These are phyloP conservation scores for Triplophysa tibetana DNA, from an alignment of 2,113 vertebrate genomes.

Conservation along the genomic window DNA sequence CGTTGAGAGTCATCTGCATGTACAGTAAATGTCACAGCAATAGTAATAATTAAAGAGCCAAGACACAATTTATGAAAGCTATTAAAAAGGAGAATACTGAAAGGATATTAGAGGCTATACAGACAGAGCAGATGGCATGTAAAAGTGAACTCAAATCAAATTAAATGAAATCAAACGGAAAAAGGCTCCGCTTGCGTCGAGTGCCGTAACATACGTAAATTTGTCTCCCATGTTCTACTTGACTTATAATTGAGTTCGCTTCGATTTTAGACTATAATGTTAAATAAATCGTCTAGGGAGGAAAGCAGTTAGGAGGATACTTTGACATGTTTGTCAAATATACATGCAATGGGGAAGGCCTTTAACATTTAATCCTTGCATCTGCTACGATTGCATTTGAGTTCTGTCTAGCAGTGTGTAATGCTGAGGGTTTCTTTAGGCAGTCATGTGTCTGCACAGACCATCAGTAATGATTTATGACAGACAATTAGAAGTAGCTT, in stretches of 20 bases:
- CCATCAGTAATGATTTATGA: constrained; percentile 34
- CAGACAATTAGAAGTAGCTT: constrained; percentile 9
- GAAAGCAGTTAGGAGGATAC: not conserved
- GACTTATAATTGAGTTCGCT: constrained; percentile 17
- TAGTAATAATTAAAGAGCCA: constrained; percentile 21
- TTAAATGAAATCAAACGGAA: constrained; percentile 13
- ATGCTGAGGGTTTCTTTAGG: not conserved
- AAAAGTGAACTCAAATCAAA: constrained; percentile 30
- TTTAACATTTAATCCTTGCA: not conserved
- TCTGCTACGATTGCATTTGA: not conserved
- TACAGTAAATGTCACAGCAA: constrained; percentile 39
- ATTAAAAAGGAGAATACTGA: constrained; percentile 26
- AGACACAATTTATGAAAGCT: constrained; percentile 37
- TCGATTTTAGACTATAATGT: constrained; percentile 28
- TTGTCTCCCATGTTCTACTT: not conserved
- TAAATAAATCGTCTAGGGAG: constrained; percentile 15
- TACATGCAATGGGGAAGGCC: constrained; percentile 8
- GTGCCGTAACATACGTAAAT: not conserved
- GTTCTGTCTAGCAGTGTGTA: not conserved
- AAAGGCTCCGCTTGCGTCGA: not conserved
- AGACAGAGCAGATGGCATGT: constrained; percentile 24
- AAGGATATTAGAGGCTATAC: constrained; percentile 28
- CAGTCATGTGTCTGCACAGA: constrained; percentile 6
- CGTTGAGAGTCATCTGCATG: constrained; percentile 38
- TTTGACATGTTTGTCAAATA: constrained; percentile 6